Evolutionary conservation across 2,113 vertebrate genomes (phyloP), one percentile per base, ranked within the genome.

Genomic region (Cyanocitta stelleri): DNA sequence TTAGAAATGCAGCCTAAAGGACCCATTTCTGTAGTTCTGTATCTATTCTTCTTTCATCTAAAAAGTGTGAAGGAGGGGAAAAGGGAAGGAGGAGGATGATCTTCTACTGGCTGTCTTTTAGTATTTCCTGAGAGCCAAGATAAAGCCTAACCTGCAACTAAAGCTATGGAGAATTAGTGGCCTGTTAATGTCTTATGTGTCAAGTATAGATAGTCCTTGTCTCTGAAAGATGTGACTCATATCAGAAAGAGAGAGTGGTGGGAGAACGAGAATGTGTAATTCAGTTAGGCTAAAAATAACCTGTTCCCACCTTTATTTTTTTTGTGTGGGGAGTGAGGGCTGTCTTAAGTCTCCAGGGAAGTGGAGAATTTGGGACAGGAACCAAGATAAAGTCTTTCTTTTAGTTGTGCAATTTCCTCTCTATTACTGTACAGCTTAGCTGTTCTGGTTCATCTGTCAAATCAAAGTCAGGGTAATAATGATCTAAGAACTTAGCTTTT

Each of bases 141-240:
- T 52, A 75, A 84, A 88, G 37, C 61, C 37, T 61, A 17, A 44
- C 23, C 32, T 78, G 23, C 48, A 71, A 12, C 55, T 61, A 4
- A 85, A 81, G 46, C 52, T 82, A 2, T 37, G 30, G 30, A 83
- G 87, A 23, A 67, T 55, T 49, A 77, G 72, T 74, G 76, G 33
- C 52, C 61, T 90, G 33, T 41, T 86, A 44, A 74, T 74, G 59
- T 80, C 94, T 85, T 72, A 44, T 35, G 37, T 91, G 80, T 56
- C 91, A 92, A 92, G 56, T 77, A 24, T 81, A 76, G 83, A 30
- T 39, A 85, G 86, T 87, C 75, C 61, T 59, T 89, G 37, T 87
- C 73, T 93, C 54, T 85, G 68, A 22, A 76, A 93, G 86, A 73
- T 75, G 84, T 94, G 94, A 96, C 89, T 96, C 95, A 87, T 79